Evolutionary conservation across 1,140 invertebrate species (phyloP).

Genomic region (Hirudo medicinalis): DNA sequence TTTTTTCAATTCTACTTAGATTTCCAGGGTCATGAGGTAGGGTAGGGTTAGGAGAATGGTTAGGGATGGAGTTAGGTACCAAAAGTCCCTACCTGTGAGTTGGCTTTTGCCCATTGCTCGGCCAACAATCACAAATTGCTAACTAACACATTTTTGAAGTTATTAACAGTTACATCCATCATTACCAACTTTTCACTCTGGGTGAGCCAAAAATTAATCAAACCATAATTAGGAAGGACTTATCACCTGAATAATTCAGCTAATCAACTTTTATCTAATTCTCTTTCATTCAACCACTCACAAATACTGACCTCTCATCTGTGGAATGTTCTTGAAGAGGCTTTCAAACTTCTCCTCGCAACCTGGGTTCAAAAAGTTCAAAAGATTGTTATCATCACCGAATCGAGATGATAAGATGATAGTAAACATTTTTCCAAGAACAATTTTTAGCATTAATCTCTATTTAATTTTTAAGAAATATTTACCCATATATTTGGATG

Average conservation of each 20-base stretch:
- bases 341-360: not conserved
- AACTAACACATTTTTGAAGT: not conserved
- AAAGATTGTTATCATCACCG: not conserved
- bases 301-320: not conserved
- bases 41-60: too few relatives aligned
- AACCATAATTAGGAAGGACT: not conserved
- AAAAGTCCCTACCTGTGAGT: too few relatives aligned
- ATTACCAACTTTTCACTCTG: too few relatives aligned
- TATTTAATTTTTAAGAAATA: not conserved
- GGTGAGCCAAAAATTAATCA: not conserved
- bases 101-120: too few relatives aligned
- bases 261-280: not conserved
- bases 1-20: too few relatives aligned
- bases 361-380: not conserved
- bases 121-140: too few relatives aligned
- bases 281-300: too few relatives aligned
- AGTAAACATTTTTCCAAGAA: not conserved
- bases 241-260: not conserved
- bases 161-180: not conserved
- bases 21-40: too few relatives aligned
- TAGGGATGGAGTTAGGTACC: too few relatives aligned
- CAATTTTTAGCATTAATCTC: not conserved
- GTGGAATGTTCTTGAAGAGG: conserved; percentile 6
- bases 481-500: not conserved
- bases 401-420: not conserved